These are phyloP conservation scores for Drosophila flavopinicola DNA, from an alignment of 2,888 invertebrate genomes.

Conservation along the genomic window DNA sequence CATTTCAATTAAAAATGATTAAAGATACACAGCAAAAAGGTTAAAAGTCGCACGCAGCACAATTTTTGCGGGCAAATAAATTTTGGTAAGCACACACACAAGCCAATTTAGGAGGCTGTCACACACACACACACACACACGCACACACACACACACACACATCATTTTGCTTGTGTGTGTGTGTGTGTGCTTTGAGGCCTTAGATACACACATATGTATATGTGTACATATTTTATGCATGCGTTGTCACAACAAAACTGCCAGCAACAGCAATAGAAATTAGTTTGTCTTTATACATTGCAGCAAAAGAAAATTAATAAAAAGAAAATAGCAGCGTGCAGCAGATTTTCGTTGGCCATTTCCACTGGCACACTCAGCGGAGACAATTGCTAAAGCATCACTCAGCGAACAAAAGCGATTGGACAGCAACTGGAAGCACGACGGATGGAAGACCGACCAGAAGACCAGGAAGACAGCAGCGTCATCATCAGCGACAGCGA, in stretches of 20 bases:
- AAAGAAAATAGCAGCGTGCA: constrained; percentile 30
- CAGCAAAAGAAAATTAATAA: constrained; percentile 16
- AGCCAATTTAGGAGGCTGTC: constrained; percentile 40
- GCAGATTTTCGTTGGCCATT: constrained; percentile 34
- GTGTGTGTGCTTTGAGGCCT: constrained; percentile 13
- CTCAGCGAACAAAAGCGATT: constrained; percentile 12
- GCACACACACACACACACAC: constrained; percentile 14
- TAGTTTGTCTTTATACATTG: constrained; percentile 55
- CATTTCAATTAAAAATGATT: constrained; percentile 74
- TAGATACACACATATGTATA: constrained; percentile 19
- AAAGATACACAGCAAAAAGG: constrained; percentile 68
- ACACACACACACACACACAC: constrained; percentile 27
- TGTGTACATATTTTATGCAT: constrained; percentile 63
- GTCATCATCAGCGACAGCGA: constrained; percentile 2
- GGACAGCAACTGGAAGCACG: constrained; percentile 21
- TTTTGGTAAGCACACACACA: constrained; percentile 36
- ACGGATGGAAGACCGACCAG: constrained; percentile 1
- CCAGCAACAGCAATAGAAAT: constrained; percentile 56
- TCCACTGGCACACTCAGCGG: constrained; percentile 14
- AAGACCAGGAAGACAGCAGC: constrained; percentile 15
- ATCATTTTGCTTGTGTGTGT: constrained; percentile 7
- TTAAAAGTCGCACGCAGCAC: constrained; percentile 66
- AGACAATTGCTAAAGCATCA: constrained; percentile 42
- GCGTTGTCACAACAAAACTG: constrained; percentile 55
- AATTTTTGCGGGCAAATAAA: constrained; percentile 67